phyloP scores from a whole-genome alignment of 2,113 vertebrate species.

The Apteryx owenii region DNA sequence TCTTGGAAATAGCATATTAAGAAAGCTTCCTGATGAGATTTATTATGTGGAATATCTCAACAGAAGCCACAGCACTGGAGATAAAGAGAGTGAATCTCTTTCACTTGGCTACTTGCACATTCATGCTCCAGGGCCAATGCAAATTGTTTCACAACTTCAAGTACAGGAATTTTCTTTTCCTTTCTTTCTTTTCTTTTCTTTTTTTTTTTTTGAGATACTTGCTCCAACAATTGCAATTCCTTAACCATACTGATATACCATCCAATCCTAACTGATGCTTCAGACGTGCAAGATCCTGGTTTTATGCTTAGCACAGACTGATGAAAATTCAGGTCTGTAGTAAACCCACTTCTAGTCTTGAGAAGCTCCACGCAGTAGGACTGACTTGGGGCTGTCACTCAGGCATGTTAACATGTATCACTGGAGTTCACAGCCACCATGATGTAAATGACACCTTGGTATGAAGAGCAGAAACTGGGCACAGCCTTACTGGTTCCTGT shows the following conservation, averaged over 20 bases:
- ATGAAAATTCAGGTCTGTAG: background rate
- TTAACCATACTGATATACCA: background rate
- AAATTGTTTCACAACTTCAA: background rate
- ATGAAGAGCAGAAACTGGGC: background rate
- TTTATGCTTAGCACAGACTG: background rate
- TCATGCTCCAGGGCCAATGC: background rate
- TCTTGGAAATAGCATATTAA: background rate
- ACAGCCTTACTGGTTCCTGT: background rate
- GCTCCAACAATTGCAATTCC: background rate
- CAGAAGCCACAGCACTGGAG: background rate
- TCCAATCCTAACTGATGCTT: background rate
- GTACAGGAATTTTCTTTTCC: background rate
- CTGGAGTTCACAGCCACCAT: background rate
- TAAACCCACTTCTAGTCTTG: background rate
- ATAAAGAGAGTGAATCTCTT: background rate
- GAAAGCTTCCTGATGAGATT: background rate
- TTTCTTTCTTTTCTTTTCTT: no score
- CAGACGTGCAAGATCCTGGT: background rate
- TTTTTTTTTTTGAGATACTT: background rate
- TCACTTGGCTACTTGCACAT: background rate
- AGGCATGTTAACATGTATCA: background rate
- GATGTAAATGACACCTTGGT: background rate
- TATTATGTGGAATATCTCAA: background rate
- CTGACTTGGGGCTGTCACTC: background rate
- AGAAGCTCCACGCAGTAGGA: background rate